Conservation (phyloP, 2,797 vertebrate species). For the Anisognathus igniventris region DNA sequence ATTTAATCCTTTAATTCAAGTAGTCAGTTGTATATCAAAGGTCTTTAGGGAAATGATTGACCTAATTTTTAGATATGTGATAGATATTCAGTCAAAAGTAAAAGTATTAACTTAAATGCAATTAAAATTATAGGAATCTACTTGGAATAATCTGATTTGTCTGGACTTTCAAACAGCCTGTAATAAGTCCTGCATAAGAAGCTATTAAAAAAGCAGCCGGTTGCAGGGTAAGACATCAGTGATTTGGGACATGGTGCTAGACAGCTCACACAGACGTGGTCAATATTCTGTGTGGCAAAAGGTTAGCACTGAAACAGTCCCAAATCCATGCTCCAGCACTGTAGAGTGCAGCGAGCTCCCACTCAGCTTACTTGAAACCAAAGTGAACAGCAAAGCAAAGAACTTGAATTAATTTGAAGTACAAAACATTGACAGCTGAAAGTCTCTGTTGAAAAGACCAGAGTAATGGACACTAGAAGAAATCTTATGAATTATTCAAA, state of each 20-base stretch:
- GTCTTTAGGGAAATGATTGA: slow-evolving; percentile 14
- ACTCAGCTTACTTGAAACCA: not conserved
- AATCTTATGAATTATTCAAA: not conserved
- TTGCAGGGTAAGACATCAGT: not conserved
- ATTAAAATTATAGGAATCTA: slow-evolving; percentile 41
- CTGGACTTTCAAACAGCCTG: not conserved
- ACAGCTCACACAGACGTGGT: not conserved
- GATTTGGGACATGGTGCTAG: not conserved
- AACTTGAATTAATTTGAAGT: not conserved
- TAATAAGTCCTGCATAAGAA: not conserved
- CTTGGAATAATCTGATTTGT: not conserved
- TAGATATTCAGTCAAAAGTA: slow-evolving; percentile 34
- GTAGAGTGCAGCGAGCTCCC: not conserved
- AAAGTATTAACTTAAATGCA: slow-evolving; percentile 44
- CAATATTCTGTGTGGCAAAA: not conserved
- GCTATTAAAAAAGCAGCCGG: not conserved
- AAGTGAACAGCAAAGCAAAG: not conserved
- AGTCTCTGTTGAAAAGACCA: not conserved
- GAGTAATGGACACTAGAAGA: not conserved
- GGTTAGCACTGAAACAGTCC: not conserved
- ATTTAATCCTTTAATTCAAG: slow-evolving; percentile 47
- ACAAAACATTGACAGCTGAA: not conserved
- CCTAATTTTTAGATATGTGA: slow-evolving; percentile 12
- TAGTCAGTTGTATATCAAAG: not conserved
- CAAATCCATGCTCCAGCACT: not conserved